Conservation (phyloP, 53 echinoderm and acorn worm species). For the Actinopyga echinites region DNA sequence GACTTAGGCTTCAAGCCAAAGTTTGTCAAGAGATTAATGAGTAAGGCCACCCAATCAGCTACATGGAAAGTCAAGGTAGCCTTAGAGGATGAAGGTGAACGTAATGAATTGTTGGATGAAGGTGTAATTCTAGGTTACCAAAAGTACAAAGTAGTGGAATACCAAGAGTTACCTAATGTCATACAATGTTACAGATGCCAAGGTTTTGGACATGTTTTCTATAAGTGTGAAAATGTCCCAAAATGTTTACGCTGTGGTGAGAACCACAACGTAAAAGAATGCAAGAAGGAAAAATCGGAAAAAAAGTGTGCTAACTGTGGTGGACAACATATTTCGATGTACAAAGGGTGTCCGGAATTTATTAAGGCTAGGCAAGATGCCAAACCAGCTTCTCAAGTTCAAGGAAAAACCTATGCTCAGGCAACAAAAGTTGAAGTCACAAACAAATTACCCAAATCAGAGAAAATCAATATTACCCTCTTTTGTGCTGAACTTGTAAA, state of each 20-base stretch:
- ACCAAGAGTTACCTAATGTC: not conserved
- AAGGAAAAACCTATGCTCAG: not conserved
- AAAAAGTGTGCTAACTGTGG: not conserved
- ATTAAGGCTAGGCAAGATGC: not conserved
- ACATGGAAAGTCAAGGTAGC: not conserved
- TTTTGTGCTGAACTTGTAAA: not conserved
- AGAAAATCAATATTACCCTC: not conserved
- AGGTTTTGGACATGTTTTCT: not conserved
- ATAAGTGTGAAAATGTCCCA: not conserved
- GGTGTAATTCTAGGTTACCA: not conserved
- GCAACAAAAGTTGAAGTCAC: not conserved
- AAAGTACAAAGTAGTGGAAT: not conserved
- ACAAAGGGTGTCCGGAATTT: not conserved
- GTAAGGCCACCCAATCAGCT: not conserved
- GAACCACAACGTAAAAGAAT: not conserved
- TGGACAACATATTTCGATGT: not conserved
- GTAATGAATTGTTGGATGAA: not conserved
- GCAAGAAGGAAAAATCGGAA: not conserved
- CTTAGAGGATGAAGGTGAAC: not conserved
- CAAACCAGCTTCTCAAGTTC: not conserved
- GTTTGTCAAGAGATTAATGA: not conserved
- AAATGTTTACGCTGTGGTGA: not conserved
- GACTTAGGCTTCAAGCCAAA: not conserved
- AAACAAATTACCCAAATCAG: not conserved
- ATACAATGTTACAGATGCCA: not conserved